Evolutionary conservation across 2,888 invertebrate species (phyloP).

Genomic region (Cheilosia soror): DNA sequence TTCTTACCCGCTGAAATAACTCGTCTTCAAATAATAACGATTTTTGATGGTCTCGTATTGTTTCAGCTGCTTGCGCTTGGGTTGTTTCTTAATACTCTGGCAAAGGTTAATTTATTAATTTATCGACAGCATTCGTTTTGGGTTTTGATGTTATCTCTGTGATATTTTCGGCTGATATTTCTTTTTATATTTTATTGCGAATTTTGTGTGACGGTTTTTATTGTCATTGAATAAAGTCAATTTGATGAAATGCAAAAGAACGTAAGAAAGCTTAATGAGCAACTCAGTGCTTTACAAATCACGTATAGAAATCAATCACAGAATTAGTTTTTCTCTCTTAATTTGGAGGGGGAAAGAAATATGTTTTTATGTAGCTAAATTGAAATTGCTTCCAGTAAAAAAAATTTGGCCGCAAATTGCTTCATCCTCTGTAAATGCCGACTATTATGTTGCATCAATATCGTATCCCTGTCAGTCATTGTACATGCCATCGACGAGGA

Average conservation of each 20-base stretch:
- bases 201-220: slow-evolving; percentile 10
- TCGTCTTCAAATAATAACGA: neutral
- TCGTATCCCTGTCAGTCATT: slow-evolving; percentile 86
- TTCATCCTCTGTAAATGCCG: slow-evolving; percentile 22
- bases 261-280: slow-evolving; percentile 27
- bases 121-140: neutral
- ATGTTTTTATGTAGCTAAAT: slow-evolving; percentile 12
- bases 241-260: slow-evolving; percentile 6
- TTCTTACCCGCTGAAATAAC: slow-evolving; percentile 21
- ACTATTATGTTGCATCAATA: slow-evolving; percentile 43
- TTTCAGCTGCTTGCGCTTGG: neutral
- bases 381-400: neutral
- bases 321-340: slow-evolving; percentile 16
- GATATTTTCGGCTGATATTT: neutral
- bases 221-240: slow-evolving; percentile 17
- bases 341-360: slow-evolving; percentile 26
- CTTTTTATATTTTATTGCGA: neutral
- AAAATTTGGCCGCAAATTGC: slow-evolving; percentile 59
- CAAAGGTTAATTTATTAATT: neutral
- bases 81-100: neutral
- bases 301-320: slow-evolving; percentile 51
- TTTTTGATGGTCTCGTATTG: neutral
- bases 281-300: slow-evolving; percentile 29
- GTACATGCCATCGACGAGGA: slow-evolving; percentile 94
- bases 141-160: neutral